A percentile compares a stretch with the other conserved stretches of the same genome.
Conservation (phyloP, 1,140 invertebrate genomes). For the Atopsyche davidsoni region DNA sequence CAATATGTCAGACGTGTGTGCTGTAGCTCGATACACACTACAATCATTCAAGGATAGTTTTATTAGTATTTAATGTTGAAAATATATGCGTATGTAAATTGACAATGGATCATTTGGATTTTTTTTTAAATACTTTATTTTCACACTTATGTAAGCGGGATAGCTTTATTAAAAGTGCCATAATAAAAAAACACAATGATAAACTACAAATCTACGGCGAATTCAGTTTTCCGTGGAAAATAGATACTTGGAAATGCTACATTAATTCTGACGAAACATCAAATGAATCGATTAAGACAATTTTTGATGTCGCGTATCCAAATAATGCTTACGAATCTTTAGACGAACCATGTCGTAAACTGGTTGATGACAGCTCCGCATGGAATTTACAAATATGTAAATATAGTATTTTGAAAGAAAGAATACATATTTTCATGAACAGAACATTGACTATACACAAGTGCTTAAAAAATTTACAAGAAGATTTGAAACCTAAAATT, state of each 20-base stretch:
- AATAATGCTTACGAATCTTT: conserved; percentile 1
- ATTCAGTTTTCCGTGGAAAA: conserved; percentile 22
- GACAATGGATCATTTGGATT: conserved; percentile 7
- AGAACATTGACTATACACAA: conserved; percentile 14
- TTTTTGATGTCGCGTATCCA: conserved; percentile 4
- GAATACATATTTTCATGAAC: conserved; percentile 24
- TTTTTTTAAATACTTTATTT: conserved; percentile 10
- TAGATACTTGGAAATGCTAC: conserved; percentile 20
- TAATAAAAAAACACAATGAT: conserved; percentile 24
- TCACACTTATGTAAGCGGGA: conserved; percentile 4
- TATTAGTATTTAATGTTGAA: too few relatives aligned
- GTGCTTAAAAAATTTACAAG: conserved; percentile 15
- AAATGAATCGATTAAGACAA: conserved; percentile 4
- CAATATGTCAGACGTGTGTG: too few relatives aligned
- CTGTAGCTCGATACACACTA: too few relatives aligned
- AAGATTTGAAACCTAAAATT: conserved; percentile 2
- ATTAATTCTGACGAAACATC: neutral
- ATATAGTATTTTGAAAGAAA: conserved; percentile 9
- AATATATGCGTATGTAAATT: too few relatives aligned
- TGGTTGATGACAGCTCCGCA: conserved; percentile 2
- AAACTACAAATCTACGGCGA: conserved; percentile 17
- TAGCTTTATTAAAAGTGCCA: neutral
- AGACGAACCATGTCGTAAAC: conserved; percentile 7
- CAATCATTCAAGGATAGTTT: too few relatives aligned
- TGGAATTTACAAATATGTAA: conserved; percentile 13